phyloP scores from a whole-genome alignment of 2,888 invertebrate genomes.

The Latrodectus elegans region DNA sequence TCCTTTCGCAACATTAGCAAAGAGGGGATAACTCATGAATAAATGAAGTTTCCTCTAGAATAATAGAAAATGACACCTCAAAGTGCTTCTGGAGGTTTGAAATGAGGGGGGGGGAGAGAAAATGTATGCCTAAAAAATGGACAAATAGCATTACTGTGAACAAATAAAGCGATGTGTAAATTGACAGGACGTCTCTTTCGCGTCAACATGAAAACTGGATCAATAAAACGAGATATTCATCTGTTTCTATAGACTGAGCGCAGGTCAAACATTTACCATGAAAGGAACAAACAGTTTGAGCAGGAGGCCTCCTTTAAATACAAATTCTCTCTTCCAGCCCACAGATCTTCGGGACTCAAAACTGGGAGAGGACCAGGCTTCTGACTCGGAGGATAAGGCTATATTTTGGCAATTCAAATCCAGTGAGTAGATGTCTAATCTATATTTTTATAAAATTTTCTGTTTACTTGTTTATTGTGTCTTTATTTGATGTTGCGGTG shows the following conservation, averaged over 20 bases:
- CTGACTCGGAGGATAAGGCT: background rate
- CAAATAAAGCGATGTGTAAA: conserved; percentile 67
- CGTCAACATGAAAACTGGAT: conserved; percentile 68
- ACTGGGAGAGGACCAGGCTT: conserved; percentile 44
- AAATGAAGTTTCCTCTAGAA: conserved; percentile 53
- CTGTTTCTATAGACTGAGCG: conserved; percentile 68
- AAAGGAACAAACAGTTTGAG: conserved; percentile 69
- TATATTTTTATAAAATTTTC: background rate
- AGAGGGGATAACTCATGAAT: conserved; percentile 39
- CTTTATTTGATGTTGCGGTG: no score
- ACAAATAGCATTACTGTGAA: conserved; percentile 67
- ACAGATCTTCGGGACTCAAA: conserved; percentile 41
- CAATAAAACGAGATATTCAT: conserved; percentile 69
- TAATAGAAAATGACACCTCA: conserved; percentile 45
- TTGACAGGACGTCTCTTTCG: conserved; percentile 52
- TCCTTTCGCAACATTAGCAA: conserved; percentile 26
- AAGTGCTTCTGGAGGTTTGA: conserved; percentile 9
- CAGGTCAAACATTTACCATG: conserved; percentile 67
- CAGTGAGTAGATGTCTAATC: background rate
- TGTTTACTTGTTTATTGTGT: no score
- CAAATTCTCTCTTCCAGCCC: conserved; percentile 50
- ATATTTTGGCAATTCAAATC: background rate
- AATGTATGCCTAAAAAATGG: conserved; percentile 50
- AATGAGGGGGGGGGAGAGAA: conserved; percentile 16
- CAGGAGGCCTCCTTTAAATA: conserved; percentile 67